phyloP scores from a whole-genome alignment of 2,888 invertebrate species.

The Hanleya hanleyi region DNA sequence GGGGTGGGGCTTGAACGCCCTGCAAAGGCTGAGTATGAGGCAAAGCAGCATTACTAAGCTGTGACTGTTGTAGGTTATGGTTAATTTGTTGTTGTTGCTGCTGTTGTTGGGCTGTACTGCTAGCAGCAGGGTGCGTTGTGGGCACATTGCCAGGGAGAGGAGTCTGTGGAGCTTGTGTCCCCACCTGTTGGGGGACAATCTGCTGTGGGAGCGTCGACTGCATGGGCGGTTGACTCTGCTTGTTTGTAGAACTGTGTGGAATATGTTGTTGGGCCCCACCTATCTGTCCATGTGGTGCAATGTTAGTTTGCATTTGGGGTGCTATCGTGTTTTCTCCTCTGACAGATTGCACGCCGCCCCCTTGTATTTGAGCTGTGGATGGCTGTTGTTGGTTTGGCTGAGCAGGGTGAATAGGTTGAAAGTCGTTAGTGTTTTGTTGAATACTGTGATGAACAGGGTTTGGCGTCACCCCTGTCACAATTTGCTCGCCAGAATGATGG shows the following conservation, averaged over 20 bases:
- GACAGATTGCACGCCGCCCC: neutral
- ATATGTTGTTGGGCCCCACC: neutral
- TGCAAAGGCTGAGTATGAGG: neutral
- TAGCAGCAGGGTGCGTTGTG: neutral
- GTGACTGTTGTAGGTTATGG: neutral
- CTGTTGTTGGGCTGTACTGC: neutral
- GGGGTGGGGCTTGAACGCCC: neutral
- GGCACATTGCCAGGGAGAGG: too few species aligned
- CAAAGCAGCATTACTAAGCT: neutral
- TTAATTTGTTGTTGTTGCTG: neutral
- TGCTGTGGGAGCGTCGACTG: neutral
- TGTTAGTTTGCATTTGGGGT: neutral
- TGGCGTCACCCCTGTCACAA: neutral
- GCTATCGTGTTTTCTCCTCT: neutral
- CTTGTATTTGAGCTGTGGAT: neutral
- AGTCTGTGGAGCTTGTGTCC: too few species aligned
- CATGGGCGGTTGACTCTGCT: neutral
- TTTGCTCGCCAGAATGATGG: neutral
- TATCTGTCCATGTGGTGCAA: neutral
- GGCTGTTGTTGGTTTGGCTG: neutral
- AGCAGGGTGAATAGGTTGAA: conserved; percentile 12
- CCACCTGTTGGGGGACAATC: neutral
- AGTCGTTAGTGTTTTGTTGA: neutral
- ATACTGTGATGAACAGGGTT: neutral
- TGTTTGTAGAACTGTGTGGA: too few species aligned